Base-by-base conservation (phyloP, 2,113 vertebrate genomes). In the Dicerorhinus sumatrensis region DNA sequence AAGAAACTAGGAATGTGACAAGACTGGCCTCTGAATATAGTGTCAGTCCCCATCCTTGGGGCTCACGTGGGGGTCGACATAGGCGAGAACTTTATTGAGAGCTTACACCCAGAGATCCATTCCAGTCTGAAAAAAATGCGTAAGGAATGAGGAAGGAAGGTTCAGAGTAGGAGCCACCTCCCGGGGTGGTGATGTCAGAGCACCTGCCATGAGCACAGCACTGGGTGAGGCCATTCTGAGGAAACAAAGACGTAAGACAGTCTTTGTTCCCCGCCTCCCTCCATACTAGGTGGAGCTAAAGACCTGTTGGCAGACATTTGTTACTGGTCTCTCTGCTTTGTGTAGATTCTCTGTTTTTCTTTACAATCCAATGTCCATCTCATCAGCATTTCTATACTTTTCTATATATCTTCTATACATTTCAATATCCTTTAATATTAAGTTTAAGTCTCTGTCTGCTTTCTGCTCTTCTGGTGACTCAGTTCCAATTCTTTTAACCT, bases 391-490 rank as follows among this genome's bases (percentile, higher is more conserved):
- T 80, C 72, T 88, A 36, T 17, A 29, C 13, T 67, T 86, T 60
- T 62, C 27, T 63, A 76, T 29, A 73, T 75, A 56, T 83, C 46
- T 81, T 33, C 51, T 54, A 54, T 17, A 54, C 51, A 76, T 86
- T 58, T 89, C 54, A 36, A 6, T 27, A 70, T 36, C 17, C 4
- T 89, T 86, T 85, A 60, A 83, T 60, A 51, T 63, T 63, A 42
- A 51, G 67, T 76, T 87, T 76, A 87, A 18, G 3, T 81, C 33
- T 96, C 42, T 72, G 29, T 29, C 7, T 81, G 42, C 11, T 84
- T 97, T 79, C 29, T 87, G 48, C 65, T 94, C 39, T 88, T 94
- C 31, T 91, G 48, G 16, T 56, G 56, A 93, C 54, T 92, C 46
- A 21, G 58, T 88, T 18, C 18, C 27, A 76, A 94, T 54, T 54